Conservation (phyloP, 2,797 vertebrate genomes). For the Schizopygopsis malacanthus region DNA sequence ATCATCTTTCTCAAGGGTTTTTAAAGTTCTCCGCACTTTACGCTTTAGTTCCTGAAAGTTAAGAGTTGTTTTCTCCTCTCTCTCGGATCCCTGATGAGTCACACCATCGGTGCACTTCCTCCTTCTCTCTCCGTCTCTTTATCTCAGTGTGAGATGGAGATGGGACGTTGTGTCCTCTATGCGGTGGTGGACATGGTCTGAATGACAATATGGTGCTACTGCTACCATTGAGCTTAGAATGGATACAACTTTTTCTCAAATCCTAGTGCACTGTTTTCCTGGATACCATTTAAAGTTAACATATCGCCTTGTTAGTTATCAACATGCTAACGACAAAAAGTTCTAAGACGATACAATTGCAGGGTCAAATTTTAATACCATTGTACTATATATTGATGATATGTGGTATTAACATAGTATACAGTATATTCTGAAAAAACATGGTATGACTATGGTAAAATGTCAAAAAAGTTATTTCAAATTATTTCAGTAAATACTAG, state of each 20-base stretch:
- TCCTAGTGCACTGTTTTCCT: background rate
- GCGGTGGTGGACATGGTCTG: conserved; percentile 39
- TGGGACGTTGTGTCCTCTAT: conserved; percentile 36
- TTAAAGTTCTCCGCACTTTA: background rate
- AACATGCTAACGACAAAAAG: background rate
- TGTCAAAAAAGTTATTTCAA: background rate
- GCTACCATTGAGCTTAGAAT: background rate
- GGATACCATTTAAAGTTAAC: background rate
- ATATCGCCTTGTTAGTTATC: background rate
- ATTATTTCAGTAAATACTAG: background rate
- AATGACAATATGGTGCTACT: conserved; percentile 37
- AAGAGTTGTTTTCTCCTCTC: background rate
- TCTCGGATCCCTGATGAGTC: conserved; percentile 22
- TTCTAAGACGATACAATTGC: background rate
- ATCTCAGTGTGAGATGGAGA: conserved; percentile 13
- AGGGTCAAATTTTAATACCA: background rate
- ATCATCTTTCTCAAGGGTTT: background rate
- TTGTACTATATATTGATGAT: background rate
- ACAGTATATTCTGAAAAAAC: background rate
- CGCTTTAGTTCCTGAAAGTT: conserved; percentile 19
- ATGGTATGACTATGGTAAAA: background rate
- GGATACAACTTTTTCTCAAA: background rate
- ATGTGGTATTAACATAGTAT: background rate
- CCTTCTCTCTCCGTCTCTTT: conserved; percentile 20
- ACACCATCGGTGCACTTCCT: conserved; percentile 32